Percentiles rank a stretch among this genome's conserved stretches.
Conservation (phyloP, 2,888 invertebrate genomes). For the Cyclophora albipunctata region DNA sequence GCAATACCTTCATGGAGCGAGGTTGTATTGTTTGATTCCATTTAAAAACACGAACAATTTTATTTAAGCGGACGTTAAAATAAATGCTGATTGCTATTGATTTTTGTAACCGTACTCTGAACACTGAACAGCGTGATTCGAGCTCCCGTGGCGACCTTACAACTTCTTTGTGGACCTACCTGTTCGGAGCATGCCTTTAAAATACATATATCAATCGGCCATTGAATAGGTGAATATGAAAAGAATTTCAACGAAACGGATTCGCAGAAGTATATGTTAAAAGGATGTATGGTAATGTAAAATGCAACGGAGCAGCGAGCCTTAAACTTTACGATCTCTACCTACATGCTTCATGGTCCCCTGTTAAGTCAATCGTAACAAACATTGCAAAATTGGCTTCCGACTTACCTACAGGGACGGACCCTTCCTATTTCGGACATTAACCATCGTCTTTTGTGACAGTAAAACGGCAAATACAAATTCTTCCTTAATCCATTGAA, state of each 20-base stretch:
- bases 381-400: conserved; percentile 18
- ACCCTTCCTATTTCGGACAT: conserved; percentile 12
- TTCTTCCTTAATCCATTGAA: too few species aligned
- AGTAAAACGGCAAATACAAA: too few species aligned
- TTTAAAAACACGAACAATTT: too few species aligned
- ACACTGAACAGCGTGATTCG: background rate
- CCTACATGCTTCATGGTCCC: conserved; percentile 15
- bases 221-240: too few species aligned
- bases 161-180: background rate
- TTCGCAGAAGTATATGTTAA: conserved; percentile 3
- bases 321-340: conserved; percentile 18
- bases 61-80: too few species aligned
- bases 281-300: conserved; percentile 11
- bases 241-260: too few species aligned
- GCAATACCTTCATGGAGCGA: background rate
- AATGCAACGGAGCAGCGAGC: conserved; percentile 6
- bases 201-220: background rate
- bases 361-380: conserved; percentile 18
- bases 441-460: background rate
- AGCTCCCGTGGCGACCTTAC: background rate
- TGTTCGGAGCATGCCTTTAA: background rate
- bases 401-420: conserved; percentile 8
- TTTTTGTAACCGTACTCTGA: background rate
- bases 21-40: too few species aligned
- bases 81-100: background rate